Evolutionary conservation across 1,140 invertebrate species (phyloP).

Genomic region (Drosophila biarmipes): DNA sequence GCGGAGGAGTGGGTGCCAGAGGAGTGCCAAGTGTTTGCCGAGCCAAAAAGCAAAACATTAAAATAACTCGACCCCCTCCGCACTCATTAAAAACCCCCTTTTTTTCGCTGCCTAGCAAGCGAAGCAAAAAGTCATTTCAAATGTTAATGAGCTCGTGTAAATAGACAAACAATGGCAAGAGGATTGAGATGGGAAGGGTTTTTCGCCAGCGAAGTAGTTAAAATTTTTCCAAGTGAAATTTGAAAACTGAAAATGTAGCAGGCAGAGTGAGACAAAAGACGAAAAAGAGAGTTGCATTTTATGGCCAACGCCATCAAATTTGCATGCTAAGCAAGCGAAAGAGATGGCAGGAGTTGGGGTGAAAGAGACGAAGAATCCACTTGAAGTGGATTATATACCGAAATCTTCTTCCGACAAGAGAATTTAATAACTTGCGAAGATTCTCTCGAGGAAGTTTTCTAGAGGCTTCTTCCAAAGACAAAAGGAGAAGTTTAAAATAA

Average conservation of each 20-base stretch:
- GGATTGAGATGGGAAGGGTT: slow-evolving; percentile 17
- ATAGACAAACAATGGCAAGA: slow-evolving; percentile 80
- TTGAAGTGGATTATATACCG: slow-evolving; percentile 37
- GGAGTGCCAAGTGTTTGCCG: slow-evolving; percentile 51
- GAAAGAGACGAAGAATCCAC: slow-evolving; percentile 4
- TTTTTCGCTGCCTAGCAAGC: not conserved
- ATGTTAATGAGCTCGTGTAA: slow-evolving; percentile 83
- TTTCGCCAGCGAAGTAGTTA: slow-evolving; percentile 72
- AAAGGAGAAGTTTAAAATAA: not conserved
- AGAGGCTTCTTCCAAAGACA: not conserved
- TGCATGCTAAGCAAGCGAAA: slow-evolving; percentile 73
- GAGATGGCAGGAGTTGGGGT: slow-evolving; percentile 12
- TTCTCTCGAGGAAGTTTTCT: slow-evolving; percentile 16
- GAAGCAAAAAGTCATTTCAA: slow-evolving; percentile 79
- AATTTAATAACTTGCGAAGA: slow-evolving; percentile 33
- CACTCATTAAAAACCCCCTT: slow-evolving; percentile 9
- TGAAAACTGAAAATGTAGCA: slow-evolving; percentile 68
- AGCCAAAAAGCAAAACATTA: slow-evolving; percentile 68
- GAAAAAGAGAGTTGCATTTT: slow-evolving; percentile 56
- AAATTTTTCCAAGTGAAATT: slow-evolving; percentile 78
- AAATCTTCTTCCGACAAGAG: slow-evolving; percentile 22
- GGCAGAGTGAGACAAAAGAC: slow-evolving; percentile 4
- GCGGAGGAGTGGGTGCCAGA: slow-evolving; percentile 5
- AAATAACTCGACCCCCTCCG: slow-evolving; percentile 54
- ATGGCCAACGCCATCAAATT: slow-evolving; percentile 72